Evolutionary conservation across 2,797 vertebrate species (phyloP).

Genomic region (Salmo trutta): DNA sequence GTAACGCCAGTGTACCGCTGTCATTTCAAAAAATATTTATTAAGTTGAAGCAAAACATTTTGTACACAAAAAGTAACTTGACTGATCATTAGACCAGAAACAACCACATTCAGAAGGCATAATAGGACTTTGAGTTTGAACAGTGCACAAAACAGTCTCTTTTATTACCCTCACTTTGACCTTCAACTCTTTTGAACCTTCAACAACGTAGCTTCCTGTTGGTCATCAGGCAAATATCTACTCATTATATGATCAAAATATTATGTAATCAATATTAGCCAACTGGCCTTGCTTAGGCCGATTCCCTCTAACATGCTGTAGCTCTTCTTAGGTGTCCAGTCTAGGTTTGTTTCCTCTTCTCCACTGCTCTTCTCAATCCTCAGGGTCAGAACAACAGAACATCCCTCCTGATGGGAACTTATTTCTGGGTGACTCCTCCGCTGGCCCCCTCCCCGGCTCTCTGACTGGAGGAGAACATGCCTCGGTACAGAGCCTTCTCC

Average conservation of each 20-base stretch:
- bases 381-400: not conserved
- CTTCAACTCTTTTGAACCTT: slow-evolving; percentile 12
- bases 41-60: slow-evolving; percentile 37
- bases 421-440: slow-evolving; percentile 28
- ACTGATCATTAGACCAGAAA: slow-evolving; percentile 24
- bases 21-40: slow-evolving; percentile 55
- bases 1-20: not conserved
- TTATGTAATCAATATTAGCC: too few species aligned
- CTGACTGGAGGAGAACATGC: slow-evolving; percentile 82
- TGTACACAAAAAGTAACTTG: slow-evolving; percentile 17
- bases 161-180: slow-evolving; percentile 13
- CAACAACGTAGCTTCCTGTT: not conserved
- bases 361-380: not conserved
- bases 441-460: slow-evolving; percentile 48
- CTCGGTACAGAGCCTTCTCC: slow-evolving; percentile 84
- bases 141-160: slow-evolving; percentile 42
- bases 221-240: not conserved
- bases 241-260: too few species aligned
- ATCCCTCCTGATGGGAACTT: slow-evolving; percentile 13
- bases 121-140: slow-evolving; percentile 26
- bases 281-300: too few species aligned
- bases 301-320: too few species aligned
- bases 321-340: not conserved
- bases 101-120: slow-evolving; percentile 33
- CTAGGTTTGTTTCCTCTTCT: slow-evolving; percentile 20